Evolutionary conservation across 2,888 invertebrate genomes (phyloP), one percentile per base, ranked within the genome.

Genomic region (Dolichomitus sp.): DNA sequence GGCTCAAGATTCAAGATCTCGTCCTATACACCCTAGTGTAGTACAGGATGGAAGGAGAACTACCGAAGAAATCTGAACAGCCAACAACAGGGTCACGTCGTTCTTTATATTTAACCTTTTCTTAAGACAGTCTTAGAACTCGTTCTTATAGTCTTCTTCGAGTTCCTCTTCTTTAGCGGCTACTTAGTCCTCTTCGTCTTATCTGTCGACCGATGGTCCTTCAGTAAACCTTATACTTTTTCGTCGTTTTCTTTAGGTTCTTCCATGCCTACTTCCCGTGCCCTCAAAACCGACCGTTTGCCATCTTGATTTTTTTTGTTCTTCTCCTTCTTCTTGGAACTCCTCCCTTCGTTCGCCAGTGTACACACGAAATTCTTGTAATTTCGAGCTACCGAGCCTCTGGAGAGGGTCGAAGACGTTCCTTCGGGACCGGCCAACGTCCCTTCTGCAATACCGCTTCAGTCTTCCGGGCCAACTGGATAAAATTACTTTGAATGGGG

Each of bases 51-150:
- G 65, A 68, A 82, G 80, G 77, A 80, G 85, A 75, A 80, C 84
- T 73, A 85, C 89, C 86, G 88, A 89, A 90, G 91, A 92, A 93
- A 93, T 93, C 94, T 92, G 92, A 93, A 94, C 92, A 91, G 93
- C 93, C 91, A 93, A 93, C 93, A 93, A 89, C 91, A 90, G 88
- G 86, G 87, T 84, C 87, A 78, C 88, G 86, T 83, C 87, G 80
- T 89, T 87, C 90, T 90, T 91, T 91, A 91, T 77, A 83, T 91
- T 91, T 91, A 91, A 91, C 91, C 91, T 91, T 91, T 91, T 91
- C 91, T 90, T 88, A 89, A 91, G 89, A 88, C 87, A 90, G 89
- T 89, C 91, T 91, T 89, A 88, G 86, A 83, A 85, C 85, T 83
- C 86, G 89, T 48, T 70, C 74, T 83, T 74, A 76, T 45, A 37